Conservation (phyloP, 2,113 vertebrate genomes). For the Mixornis gularis region DNA sequence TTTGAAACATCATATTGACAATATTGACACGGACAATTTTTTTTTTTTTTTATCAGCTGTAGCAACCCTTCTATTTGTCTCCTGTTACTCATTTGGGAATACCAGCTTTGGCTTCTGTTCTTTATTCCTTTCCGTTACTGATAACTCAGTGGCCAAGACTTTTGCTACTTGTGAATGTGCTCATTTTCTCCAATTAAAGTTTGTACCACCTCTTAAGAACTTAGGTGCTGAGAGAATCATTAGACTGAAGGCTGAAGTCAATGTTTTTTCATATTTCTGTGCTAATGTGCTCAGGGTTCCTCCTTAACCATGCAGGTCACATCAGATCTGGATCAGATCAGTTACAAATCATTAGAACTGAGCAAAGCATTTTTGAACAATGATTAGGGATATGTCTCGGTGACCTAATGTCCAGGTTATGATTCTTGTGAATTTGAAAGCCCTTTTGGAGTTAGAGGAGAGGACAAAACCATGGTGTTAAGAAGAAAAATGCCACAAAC, state of each 20-base stretch:
- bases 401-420: neutral
- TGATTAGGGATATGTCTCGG: fast-evolving
- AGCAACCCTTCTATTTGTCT: no score
- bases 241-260: neutral
- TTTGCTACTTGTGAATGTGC: neutral
- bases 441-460: neutral
- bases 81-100: fast-evolving
- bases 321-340: neutral
- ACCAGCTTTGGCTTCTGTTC: neutral
- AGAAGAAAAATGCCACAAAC: neutral
- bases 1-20: neutral
- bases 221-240: neutral
- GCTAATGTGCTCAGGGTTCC: neutral
- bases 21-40: neutral
- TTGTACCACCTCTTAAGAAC: neutral
- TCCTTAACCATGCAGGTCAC: fast-evolving
- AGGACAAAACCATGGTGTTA: neutral
- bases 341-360: fast-evolving
- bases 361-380: neutral
- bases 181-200: neutral
- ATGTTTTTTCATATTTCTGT: fast-evolving
- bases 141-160: fast-evolving
- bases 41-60: neutral
- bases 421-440: neutral
- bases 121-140: neutral